These are phyloP conservation scores for Cheilosia pagana DNA, from an alignment of 2,888 invertebrate species.

Conservation along the genomic window DNA sequence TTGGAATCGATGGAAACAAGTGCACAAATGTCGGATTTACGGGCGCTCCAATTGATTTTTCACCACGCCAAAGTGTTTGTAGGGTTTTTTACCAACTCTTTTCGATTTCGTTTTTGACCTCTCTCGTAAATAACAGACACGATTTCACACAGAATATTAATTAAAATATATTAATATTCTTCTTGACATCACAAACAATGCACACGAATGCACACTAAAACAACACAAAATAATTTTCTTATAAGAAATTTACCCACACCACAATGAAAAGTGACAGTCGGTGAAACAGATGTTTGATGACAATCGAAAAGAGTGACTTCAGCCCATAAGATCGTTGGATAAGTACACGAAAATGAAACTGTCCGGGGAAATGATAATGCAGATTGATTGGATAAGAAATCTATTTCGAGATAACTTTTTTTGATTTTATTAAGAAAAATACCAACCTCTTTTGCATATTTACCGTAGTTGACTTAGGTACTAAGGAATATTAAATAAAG, in stretches of 20 bases:
- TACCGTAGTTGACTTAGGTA: too few relatives aligned
- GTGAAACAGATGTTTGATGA: constrained; percentile 61
- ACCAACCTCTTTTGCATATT: too few relatives aligned
- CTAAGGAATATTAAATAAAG: too few relatives aligned
- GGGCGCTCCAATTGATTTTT: constrained; percentile 53
- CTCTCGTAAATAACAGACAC: constrained; percentile 48
- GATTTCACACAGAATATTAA: constrained; percentile 72
- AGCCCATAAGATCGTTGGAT: neutral
- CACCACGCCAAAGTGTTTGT: constrained; percentile 42
- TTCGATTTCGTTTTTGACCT: constrained; percentile 45
- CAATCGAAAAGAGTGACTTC: constrained; percentile 10
- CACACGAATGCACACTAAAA: constrained; percentile 72
- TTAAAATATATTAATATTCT: constrained; percentile 67
- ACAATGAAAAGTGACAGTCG: constrained; percentile 41
- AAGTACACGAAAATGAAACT: neutral
- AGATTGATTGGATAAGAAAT: neutral
- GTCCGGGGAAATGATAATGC: neutral
- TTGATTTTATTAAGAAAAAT: too few relatives aligned
- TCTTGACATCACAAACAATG: constrained; percentile 75
- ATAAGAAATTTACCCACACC: constrained; percentile 55
- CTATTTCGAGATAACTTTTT: too few relatives aligned
- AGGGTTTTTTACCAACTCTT: constrained; percentile 30
- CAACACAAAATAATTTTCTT: constrained; percentile 56
- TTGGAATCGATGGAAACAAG: constrained; percentile 29
- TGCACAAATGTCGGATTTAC: constrained; percentile 38